phyloP scores from a whole-genome alignment of 2,797 vertebrate genomes.

The Microctenopoma lineatum region DNA sequence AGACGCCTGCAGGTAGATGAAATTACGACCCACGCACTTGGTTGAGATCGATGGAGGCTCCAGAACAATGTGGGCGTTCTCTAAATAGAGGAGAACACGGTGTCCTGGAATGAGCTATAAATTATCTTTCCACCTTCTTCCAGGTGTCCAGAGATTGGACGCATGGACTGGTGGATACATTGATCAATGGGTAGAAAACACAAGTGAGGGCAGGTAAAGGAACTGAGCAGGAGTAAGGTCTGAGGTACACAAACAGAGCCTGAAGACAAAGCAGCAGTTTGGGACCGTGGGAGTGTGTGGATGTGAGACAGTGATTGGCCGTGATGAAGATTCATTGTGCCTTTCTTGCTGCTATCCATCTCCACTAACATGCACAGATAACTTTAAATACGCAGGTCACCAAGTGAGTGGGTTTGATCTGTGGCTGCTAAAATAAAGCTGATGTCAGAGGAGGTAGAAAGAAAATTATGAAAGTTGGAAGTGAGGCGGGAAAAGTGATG shows the following conservation, averaged over 20 bases:
- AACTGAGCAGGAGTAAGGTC: not conserved
- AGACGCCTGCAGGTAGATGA: constrained; percentile 58
- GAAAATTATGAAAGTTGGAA: constrained; percentile 44
- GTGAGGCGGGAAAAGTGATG: constrained; percentile 16
- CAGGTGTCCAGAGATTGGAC: constrained; percentile 44
- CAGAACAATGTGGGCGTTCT: constrained; percentile 61
- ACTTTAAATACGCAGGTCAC: constrained; percentile 42
- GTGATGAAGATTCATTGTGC: constrained; percentile 73
- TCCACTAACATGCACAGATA: constrained; percentile 52
- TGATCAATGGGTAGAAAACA: constrained; percentile 33
- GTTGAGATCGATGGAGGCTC: constrained; percentile 35
- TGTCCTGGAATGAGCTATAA: constrained; percentile 55
- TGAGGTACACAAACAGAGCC: constrained; percentile 41
- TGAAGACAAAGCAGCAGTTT: constrained; percentile 49
- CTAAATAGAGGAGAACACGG: constrained; percentile 33
- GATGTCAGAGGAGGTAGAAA: constrained; percentile 46
- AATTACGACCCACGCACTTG: constrained; percentile 53
- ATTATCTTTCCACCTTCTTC: constrained; percentile 40
- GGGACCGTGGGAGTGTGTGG: constrained; percentile 46
- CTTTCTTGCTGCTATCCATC: constrained; percentile 63
- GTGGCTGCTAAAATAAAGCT: constrained; percentile 46
- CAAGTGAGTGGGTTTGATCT: constrained; percentile 34
- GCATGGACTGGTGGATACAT: constrained; percentile 21
- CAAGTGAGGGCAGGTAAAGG: constrained; percentile 11
- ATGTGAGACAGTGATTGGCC: constrained; percentile 28